A percentile compares a stretch with the other conserved stretches of the same genome.
phyloP scores from a whole-genome alignment of 2,113 vertebrate genomes.

The Passer montanus region DNA sequence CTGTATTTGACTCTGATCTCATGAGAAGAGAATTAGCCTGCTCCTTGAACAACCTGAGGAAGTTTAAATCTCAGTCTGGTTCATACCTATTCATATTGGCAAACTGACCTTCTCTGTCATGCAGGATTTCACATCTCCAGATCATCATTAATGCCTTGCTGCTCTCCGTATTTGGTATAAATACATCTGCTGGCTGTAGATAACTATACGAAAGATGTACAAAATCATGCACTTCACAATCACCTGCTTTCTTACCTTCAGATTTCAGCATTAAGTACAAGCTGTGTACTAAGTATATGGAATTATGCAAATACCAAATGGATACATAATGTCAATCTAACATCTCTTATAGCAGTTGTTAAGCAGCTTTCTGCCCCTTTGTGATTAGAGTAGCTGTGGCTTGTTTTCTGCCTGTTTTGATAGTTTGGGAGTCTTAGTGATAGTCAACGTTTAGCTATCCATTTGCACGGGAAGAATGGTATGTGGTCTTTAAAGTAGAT shows the following conservation, averaged over 20 bases:
- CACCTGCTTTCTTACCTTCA: neutral
- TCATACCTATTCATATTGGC: neutral
- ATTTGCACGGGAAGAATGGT: neutral
- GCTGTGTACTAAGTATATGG: neutral
- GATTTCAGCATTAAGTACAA: neutral
- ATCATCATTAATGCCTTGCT: neutral
- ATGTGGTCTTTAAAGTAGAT: neutral
- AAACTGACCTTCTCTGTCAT: neutral
- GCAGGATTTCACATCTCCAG: neutral
- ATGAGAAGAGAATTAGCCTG: neutral
- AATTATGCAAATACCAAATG: neutral
- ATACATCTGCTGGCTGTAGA: neutral
- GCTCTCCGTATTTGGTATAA: neutral
- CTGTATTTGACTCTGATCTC: neutral
- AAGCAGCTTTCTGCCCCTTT: neutral
- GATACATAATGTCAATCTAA: neutral
- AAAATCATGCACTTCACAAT: neutral
- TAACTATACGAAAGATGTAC: neutral
- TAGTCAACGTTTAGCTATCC: neutral
- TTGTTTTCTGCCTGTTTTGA: neutral
- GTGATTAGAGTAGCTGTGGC: neutral
- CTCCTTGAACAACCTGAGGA: neutral
- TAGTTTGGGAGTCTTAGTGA: neutral
- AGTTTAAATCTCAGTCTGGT: slow-evolving; percentile 9
- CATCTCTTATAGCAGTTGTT: neutral